These are phyloP conservation scores for Oscheius sp. DNA, from an alignment of 2,888 invertebrate genomes.

Conservation along the genomic window DNA sequence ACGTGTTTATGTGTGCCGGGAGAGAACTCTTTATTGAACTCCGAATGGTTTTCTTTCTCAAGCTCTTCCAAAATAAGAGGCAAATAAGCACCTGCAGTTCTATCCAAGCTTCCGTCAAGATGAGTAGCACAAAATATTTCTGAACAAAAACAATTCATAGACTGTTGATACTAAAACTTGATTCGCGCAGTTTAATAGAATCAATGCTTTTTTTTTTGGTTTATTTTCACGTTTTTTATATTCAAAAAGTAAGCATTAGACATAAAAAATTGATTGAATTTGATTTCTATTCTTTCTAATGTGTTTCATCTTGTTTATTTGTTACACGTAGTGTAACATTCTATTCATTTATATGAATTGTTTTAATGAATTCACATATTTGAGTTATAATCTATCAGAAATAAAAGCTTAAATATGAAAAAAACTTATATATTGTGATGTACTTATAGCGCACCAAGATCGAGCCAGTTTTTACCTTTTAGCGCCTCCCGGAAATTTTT, in stretches of 20 bases:
- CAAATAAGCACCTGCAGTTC: slow-evolving; percentile 9
- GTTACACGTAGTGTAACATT: no score
- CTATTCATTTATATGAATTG: no score
- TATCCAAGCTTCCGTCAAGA: slow-evolving; percentile 28
- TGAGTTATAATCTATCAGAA: no score
- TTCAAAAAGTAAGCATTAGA: no score
- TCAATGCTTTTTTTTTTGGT: background rate
- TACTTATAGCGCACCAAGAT: background rate
- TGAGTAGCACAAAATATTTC: slow-evolving; percentile 30
- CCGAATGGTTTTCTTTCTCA: slow-evolving; percentile 4
- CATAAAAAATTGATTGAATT: no score
- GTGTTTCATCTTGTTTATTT: no score
- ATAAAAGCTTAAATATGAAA: background rate
- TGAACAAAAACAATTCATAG: slow-evolving; percentile 1
- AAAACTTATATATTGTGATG: background rate
- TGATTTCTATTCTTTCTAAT: no score
- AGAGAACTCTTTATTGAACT: slow-evolving; percentile 1
- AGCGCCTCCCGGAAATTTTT: slow-evolving; percentile 23
- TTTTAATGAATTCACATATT: no score
- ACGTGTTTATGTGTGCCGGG: slow-evolving; percentile 8
- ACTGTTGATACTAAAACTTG: no score
- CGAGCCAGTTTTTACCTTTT: slow-evolving; percentile 25
- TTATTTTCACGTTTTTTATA: background rate
- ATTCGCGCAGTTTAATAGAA: no score
- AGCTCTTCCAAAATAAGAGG: slow-evolving; percentile 21